These are phyloP conservation scores for Stratiomys singularior DNA, from an alignment of 2,888 invertebrate genomes.

Conservation along the genomic window DNA sequence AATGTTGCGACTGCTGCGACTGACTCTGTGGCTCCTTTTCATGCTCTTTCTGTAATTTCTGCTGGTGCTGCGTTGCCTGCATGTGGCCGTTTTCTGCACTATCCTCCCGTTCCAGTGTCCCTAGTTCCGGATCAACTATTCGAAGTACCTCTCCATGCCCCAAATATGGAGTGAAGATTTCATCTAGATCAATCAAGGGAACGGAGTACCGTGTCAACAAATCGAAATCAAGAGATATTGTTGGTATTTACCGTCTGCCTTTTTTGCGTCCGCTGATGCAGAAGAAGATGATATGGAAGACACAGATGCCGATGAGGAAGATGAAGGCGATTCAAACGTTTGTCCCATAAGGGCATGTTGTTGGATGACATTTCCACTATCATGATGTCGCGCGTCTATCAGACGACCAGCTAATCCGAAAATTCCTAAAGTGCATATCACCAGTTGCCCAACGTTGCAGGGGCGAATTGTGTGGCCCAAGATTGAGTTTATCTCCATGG, in stretches of 20 bases:
- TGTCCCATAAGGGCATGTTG: constrained; percentile 45
- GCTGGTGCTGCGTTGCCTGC: not conserved
- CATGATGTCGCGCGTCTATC: constrained; percentile 52
- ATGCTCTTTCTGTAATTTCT: not conserved
- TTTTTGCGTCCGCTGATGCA: constrained; percentile 46
- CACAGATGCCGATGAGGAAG: constrained; percentile 35
- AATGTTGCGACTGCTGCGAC: constrained; percentile 60
- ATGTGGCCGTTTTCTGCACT: constrained; percentile 49
- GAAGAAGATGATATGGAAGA: constrained; percentile 43
- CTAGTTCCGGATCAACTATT: constrained; percentile 69
- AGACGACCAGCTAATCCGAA: constrained; percentile 51
- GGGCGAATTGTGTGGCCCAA: constrained; percentile 52
- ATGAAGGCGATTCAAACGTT: constrained; percentile 42
- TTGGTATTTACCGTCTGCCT: constrained; percentile 48
- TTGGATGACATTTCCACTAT: constrained; percentile 45
- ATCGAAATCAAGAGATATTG: not conserved
- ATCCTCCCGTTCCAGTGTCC: constrained; percentile 65
- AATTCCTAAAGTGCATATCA: constrained; percentile 52
- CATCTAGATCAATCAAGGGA: constrained; percentile 50
- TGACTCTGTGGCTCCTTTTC: constrained; percentile 55
- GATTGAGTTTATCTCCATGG: constrained; percentile 52
- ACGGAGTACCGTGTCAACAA: not conserved
- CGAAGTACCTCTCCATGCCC: constrained; percentile 70
- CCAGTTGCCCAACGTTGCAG: constrained; percentile 50
- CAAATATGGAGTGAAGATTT: constrained; percentile 65